Base-by-base conservation (phyloP, 2,888 invertebrate genomes). In the Furcula furcula region DNA sequence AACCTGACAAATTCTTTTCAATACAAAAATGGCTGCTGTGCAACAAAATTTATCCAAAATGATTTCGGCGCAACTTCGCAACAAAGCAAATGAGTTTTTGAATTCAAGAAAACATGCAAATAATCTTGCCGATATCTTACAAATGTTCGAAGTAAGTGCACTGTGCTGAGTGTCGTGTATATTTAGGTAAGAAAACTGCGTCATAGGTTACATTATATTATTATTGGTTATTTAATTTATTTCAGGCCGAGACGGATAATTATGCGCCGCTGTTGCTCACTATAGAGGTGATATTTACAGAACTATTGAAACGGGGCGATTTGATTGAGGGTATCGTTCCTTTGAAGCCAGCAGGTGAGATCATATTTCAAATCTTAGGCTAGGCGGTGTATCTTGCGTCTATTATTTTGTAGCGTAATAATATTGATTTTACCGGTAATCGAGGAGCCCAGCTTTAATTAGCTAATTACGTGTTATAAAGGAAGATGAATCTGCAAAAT, bases 31-130 rank as follows among this genome's bases (percentile, higher is more conserved):
- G 87, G 84, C 85, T 66, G 80, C 72, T 46, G 60, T 57, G 37
- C 74, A 77, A 61, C 84, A 70, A 71, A 83, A 77, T 77, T 76
- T 77, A 45, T 53, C 77, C 44, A 92, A 92, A 89, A 89, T 88
- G 83, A 88, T 92, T 72, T 91, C 92, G 33, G 92, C 92, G 64
- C 88, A 92, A 60, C 78, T 95, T 48, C 91, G 93, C 44, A 83
- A 82, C 55, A 93, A 93, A 72, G 94, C 93, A 27, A 92, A 92
- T 56, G 93, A 93, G 62, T 93, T 95, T 77, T 80, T 95, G 31
- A 89, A 91, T 54, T 91, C 92, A 16, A 87, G 90, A 49, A 91
- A 91, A 76, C 79, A 93, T 81, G 90, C 91, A 7, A 91, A 93
- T 62, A 91, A 91, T 68, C 87, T 95, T 50, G 85, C 91, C 31